Conservation (phyloP, 2,888 invertebrate species). For the Brachynemurus nebulosus region DNA sequence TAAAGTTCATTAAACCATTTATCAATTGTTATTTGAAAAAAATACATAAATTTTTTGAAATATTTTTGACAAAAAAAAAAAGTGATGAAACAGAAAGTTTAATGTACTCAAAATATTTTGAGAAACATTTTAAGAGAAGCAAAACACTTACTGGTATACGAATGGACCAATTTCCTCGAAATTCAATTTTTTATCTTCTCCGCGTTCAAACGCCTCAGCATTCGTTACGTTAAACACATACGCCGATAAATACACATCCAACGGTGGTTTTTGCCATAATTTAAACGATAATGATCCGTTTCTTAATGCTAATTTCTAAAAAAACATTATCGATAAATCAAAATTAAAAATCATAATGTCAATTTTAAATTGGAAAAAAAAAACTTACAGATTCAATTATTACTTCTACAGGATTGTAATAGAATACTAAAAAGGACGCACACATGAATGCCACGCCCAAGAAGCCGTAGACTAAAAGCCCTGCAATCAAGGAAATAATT, state of each 20-base stretch:
- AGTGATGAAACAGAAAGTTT: too few relatives aligned
- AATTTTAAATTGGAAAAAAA: neutral
- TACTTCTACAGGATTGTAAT: conserved; percentile 26
- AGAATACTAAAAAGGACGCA: conserved; percentile 25
- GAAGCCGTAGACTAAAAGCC: conserved; percentile 24
- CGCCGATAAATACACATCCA: conserved; percentile 47
- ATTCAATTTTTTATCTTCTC: conserved; percentile 48
- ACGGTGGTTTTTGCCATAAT: conserved; percentile 50
- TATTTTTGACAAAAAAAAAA: too few relatives aligned
- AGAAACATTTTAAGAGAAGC: neutral
- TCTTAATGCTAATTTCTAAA: conserved; percentile 37
- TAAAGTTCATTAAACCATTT: too few relatives aligned
- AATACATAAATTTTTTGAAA: too few relatives aligned
- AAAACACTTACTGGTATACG: conserved; percentile 55
- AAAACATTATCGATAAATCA: conserved; percentile 11
- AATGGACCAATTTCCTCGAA: conserved; percentile 67
- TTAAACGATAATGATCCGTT: conserved; percentile 43
- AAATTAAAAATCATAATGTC: neutral
- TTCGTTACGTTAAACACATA: conserved; percentile 77
- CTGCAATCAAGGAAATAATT: conserved; percentile 23
- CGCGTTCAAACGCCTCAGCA: conserved; percentile 47
- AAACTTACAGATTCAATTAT: conserved; percentile 25
- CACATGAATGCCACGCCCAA: conserved; percentile 26
- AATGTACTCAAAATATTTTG: too few relatives aligned
- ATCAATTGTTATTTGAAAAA: too few relatives aligned